These are phyloP conservation scores for Lonchura striata DNA, from an alignment of 2,113 vertebrate species.

Conservation along the genomic window DNA sequence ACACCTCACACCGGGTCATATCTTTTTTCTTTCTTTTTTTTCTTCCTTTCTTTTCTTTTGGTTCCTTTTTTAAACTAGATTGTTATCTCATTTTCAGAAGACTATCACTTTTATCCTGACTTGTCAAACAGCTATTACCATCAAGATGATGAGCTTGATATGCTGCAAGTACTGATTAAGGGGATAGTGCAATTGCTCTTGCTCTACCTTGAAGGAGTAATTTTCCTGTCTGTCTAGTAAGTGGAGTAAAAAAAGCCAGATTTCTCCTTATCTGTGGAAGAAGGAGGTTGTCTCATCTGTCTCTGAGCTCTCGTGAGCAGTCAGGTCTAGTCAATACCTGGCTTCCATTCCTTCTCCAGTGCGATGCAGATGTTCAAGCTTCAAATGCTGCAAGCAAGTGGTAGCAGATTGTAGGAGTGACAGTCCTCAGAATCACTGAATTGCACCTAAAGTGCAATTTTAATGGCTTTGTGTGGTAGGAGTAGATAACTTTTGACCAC, in stretches of 20 bases:
- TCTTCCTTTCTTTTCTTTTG: slow-evolving; percentile 11
- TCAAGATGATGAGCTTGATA: slow-evolving; percentile 59
- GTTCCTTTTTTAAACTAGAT: slow-evolving; percentile 40
- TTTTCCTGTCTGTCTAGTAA: slow-evolving; percentile 63
- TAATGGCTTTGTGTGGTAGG: background rate
- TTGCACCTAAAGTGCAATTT: background rate
- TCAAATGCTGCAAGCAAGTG: background rate
- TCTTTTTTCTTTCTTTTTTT: background rate
- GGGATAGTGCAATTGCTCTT: slow-evolving; percentile 55
- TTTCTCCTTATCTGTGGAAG: slow-evolving; percentile 42
- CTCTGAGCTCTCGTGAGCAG: background rate
- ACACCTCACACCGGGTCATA: slow-evolving; percentile 10
- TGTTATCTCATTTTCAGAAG: slow-evolving; percentile 69
- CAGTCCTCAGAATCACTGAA: background rate
- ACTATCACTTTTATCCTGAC: slow-evolving; percentile 66
- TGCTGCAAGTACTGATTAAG: slow-evolving; percentile 67
- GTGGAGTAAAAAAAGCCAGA: background rate
- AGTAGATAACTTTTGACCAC: background rate
- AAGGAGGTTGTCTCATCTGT: slow-evolving; percentile 30
- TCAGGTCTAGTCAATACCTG: background rate
- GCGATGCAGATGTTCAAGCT: background rate
- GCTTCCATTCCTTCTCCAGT: background rate
- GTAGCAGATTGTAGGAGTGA: background rate
- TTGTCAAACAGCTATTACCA: slow-evolving; percentile 69
- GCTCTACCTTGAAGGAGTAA: slow-evolving; percentile 66